These are phyloP conservation scores for Apoda limacodes DNA, from an alignment of 2,888 invertebrate genomes.

Conservation along the genomic window DNA sequence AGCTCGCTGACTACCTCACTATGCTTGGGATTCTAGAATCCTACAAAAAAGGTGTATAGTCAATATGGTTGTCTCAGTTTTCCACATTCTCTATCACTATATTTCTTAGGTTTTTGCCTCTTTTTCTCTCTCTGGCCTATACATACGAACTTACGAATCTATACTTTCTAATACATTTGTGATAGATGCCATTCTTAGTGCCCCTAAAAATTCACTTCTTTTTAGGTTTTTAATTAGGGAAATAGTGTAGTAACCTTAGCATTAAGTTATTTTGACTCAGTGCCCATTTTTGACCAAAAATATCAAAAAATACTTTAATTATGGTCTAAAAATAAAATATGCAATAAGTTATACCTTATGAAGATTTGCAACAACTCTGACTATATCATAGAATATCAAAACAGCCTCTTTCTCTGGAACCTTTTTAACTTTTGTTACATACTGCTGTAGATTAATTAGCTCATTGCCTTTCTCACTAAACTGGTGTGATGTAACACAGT, in stretches of 20 bases:
- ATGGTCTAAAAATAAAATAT: not conserved
- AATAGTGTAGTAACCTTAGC: not conserved
- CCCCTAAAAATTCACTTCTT: too few relatives aligned
- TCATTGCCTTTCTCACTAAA: slow-evolving; percentile 65
- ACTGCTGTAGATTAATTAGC: slow-evolving; percentile 77
- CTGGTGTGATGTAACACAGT: slow-evolving; percentile 79
- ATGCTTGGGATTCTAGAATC: too few relatives aligned
- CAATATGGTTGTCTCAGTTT: too few relatives aligned
- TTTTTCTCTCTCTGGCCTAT: too few relatives aligned
- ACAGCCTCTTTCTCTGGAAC: slow-evolving; percentile 80
- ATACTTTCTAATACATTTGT: too few relatives aligned
- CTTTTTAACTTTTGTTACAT: slow-evolving; percentile 81
- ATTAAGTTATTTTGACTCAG: not conserved
- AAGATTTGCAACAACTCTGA: slow-evolving; percentile 77
- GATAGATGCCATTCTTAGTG: too few relatives aligned
- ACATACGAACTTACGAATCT: too few relatives aligned
- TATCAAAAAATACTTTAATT: not conserved
- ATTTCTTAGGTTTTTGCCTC: too few relatives aligned
- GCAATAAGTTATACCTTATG: slow-evolving; percentile 71
- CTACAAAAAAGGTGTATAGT: too few relatives aligned
- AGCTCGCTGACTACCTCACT: too few relatives aligned
- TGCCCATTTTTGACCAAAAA: not conserved
- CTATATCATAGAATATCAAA: slow-evolving; percentile 79
- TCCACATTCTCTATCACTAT: too few relatives aligned
- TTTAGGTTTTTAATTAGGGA: not conserved